Percentiles rank a stretch among this genome's conserved stretches.
phyloP scores from a whole-genome alignment of 37 sponge, comb jelly and placozoan genomes.

The Dysidea cf. avara region DNA sequence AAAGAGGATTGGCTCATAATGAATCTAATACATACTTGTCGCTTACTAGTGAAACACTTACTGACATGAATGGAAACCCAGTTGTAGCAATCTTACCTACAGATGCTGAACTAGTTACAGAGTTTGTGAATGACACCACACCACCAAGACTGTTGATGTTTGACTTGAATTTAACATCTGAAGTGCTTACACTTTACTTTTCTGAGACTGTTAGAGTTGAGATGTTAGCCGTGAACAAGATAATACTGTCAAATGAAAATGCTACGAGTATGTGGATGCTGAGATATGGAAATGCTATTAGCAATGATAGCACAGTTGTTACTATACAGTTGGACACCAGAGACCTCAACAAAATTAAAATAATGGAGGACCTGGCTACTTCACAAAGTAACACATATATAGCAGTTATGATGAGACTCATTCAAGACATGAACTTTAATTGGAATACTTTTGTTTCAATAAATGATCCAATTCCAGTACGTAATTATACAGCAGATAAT shows the following conservation, averaged over 20 bases:
- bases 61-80: slow-evolving; percentile 76
- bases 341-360: slow-evolving; percentile 83
- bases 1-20: slow-evolving; percentile 65
- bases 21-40: slow-evolving; percentile 51
- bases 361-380: slow-evolving; percentile 55
- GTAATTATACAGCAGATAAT: slow-evolving; percentile 16
- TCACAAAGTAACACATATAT: slow-evolving; percentile 50
- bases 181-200: slow-evolving; percentile 64
- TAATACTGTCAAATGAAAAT: slow-evolving; percentile 49
- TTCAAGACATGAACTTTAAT: slow-evolving; percentile 78
- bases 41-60: slow-evolving; percentile 24
- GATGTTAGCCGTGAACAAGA: slow-evolving; percentile 29
- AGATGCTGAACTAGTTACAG: slow-evolving; percentile 21
- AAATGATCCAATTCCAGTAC: slow-evolving; percentile 12
- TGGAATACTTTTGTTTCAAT: slow-evolving; percentile 16
- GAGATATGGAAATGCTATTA: slow-evolving; percentile 10
- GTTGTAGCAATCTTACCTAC: slow-evolving; percentile 31
- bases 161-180: slow-evolving; percentile 68
- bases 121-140: slow-evolving; percentile 57
- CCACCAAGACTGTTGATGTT: slow-evolving; percentile 38
- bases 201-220: slow-evolving; percentile 75
- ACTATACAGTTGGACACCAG: slow-evolving; percentile 43
- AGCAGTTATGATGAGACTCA: slow-evolving; percentile 16
- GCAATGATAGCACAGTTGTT: slow-evolving; percentile 65
- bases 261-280: slow-evolving; percentile 7